Evolutionary conservation across 2,888 invertebrate genomes (phyloP).

Genomic region (Flexamia atlantica): DNA sequence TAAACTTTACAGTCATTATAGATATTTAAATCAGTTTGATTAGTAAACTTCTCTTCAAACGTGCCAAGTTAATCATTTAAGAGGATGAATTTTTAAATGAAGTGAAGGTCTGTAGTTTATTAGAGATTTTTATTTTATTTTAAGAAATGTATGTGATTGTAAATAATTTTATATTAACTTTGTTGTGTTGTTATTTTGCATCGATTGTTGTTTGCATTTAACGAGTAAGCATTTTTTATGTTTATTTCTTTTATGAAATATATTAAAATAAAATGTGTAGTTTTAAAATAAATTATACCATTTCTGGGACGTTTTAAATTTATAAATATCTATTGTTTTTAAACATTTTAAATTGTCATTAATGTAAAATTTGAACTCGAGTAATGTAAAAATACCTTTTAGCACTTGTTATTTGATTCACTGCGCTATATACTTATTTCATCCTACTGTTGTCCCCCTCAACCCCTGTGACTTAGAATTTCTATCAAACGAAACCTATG

Average conservation of each 20-base stretch:
- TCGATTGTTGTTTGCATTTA: not conserved
- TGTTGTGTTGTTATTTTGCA: not conserved
- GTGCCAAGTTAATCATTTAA: not conserved
- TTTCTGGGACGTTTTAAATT: no score
- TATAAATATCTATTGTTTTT: not conserved
- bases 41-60: not conserved
- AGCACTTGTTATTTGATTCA: conserved; percentile 28
- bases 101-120: no score
- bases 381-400: not conserved
- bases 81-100: not conserved
- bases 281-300: not conserved
- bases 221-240: not conserved
- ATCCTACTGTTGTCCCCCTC: not conserved
- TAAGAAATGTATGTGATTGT: not conserved
- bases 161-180: not conserved
- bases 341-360: not conserved
- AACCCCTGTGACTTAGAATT: not conserved
- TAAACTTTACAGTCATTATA: not conserved
- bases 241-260: not conserved
- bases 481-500: not conserved
- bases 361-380: not conserved
- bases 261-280: not conserved
- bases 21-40: not conserved
- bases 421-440: not conserved
- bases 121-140: not conserved